Conservation (phyloP, 2,888 invertebrate species). For the Pelosia muscerda region DNA sequence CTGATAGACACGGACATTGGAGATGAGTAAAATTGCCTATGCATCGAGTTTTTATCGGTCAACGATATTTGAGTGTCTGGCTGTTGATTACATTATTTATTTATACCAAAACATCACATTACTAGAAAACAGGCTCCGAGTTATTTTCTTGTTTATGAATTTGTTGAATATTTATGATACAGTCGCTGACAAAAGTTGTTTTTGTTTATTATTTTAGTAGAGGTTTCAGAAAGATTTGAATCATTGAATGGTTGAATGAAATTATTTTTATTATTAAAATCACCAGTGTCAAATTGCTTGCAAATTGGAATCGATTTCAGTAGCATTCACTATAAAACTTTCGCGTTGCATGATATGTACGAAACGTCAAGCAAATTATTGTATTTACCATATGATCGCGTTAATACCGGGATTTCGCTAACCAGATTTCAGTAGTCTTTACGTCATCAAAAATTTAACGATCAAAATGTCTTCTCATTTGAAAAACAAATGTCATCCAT, state of each 20-base stretch:
- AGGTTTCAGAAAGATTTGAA: no score
- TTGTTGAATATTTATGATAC: not conserved
- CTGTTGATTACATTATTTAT: conserved; percentile 16
- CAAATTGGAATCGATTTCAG: no score
- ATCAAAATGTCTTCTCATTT: conserved; percentile 1
- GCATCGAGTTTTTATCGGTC: conserved; percentile 21
- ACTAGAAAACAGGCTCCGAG: not conserved
- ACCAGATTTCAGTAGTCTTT: not conserved
- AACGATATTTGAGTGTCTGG: conserved; percentile 7
- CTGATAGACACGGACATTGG: conserved; percentile 43
- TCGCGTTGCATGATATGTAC: no score
- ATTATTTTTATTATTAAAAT: no score
- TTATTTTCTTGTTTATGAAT: not conserved
- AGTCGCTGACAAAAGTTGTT: not conserved
- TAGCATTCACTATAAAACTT: no score
- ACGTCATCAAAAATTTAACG: not conserved
- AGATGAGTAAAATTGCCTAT: conserved; percentile 33
- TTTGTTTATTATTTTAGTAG: not conserved
- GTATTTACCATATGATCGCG: no score
- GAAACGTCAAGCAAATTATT: no score
- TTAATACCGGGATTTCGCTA: no score
- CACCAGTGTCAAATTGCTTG: no score
- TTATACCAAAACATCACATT: not conserved
- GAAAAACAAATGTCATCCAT: conserved; percentile 14
- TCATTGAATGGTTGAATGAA: no score